A percentile compares a stretch with the other conserved stretches of the same genome.
phyloP scores from a whole-genome alignment of 2,888 invertebrate genomes.

The Eilema griseolum region DNA sequence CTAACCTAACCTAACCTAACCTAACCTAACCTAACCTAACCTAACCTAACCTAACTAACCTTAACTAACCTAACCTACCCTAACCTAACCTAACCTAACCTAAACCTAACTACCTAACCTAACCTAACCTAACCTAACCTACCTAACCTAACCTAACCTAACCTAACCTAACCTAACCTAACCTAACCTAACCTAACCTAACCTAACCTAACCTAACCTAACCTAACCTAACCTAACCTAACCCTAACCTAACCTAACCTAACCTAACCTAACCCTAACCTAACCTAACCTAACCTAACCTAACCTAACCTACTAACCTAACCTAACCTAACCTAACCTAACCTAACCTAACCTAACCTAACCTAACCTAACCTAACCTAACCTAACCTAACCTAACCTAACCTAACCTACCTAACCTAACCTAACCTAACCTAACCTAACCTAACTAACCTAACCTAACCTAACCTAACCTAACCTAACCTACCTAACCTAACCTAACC shows the following conservation, averaged over 20 bases:
- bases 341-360: conserved; percentile 37
- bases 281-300: conserved; percentile 42
- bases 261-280: conserved; percentile 33
- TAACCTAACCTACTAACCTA: conserved; percentile 39
- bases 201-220: conserved; percentile 43
- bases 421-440: conserved; percentile 35
- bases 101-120: conserved; percentile 40
- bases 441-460: conserved; percentile 39
- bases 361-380: conserved; percentile 29
- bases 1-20: conserved; percentile 31
- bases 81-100: conserved; percentile 40
- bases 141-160: conserved; percentile 48
- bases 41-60: conserved; percentile 37
- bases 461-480: conserved; percentile 41
- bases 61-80: conserved; percentile 41
- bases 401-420: conserved; percentile 42
- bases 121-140: conserved; percentile 40
- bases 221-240: conserved; percentile 39
- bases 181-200: conserved; percentile 51
- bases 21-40: conserved; percentile 30
- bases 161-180: conserved; percentile 51
- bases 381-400: conserved; percentile 33
- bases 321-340: conserved; percentile 31
- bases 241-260: conserved; percentile 30
- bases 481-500: conserved; percentile 46